Evolutionary conservation across 2,888 invertebrate species (phyloP), one percentile per base, ranked within the genome.

Genomic region (Diarsia rubi): DNA sequence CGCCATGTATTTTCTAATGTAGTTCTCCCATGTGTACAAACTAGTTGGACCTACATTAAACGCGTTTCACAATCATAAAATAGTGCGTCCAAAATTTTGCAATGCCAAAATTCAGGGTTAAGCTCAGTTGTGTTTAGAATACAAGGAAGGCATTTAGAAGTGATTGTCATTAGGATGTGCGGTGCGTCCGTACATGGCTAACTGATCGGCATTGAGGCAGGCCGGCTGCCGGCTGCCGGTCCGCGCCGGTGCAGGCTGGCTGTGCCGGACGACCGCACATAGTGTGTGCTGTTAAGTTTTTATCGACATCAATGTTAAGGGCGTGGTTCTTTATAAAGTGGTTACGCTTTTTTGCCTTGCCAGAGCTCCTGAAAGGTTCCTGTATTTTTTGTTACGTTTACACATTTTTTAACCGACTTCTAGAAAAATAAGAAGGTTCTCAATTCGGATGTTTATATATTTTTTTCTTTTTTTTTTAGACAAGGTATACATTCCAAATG

Each of bases 121-220:
- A 42, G n/a, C 19, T 60, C 37, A 14, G 19, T 62, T 65, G 62
- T 73, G 76, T 85, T 77, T 79, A 79, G 76, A 85, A 85, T 77
- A 82, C 73, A 73, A 69, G 63, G 63, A 63, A 74, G 72, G 47
- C 31, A 52, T 74, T 79, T 71, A 60, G 74, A 47, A n/a, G 72
- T 70, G 59, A 59, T 74, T 70, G 68, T 68, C 74, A 73, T 81
- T 75, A 73, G 74, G 70, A 76, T 73, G 70, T 49, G 71, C 49
- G 65, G 70, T 67, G 69, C 69, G 65, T 37, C 81, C 79, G 65
- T 65, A 84, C 68, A 72, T 75, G 79, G 88, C 78, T 82, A 81
- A 82, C 86, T 72, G 76, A 78, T 81, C 78, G 68, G 57, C 86
- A 76, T 75, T 80, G 78, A 74, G 70, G 65, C 75, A 37, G 57